Conservation (phyloP, 2,888 invertebrate genomes). For the Tetropium fuscum region DNA sequence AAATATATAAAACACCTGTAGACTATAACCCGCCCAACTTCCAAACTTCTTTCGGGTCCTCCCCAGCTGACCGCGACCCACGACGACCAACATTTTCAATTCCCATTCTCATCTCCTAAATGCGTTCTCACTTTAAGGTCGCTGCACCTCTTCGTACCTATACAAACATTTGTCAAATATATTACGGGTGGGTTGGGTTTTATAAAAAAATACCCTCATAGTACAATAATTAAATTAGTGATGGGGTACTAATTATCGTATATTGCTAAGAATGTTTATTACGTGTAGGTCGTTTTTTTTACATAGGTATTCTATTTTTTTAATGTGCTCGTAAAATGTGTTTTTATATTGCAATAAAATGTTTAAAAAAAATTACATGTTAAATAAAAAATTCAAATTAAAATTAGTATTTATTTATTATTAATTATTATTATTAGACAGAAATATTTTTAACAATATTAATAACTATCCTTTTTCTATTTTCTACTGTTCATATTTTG, state of each 20-base stretch:
- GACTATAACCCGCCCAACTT: slow-evolving; percentile 23
- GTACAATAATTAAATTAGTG: slow-evolving; percentile 11
- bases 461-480: no score
- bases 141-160: slow-evolving; percentile 6
- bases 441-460: no score
- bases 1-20: slow-evolving; percentile 41
- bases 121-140: slow-evolving; percentile 10
- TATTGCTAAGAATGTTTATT: slow-evolving; percentile 13
- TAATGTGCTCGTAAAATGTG: no score
- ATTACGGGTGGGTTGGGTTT: slow-evolving; percentile 12
- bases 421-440: no score
- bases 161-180: slow-evolving; percentile 13
- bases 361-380: no score
- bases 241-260: slow-evolving; percentile 8
- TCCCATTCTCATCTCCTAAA: slow-evolving; percentile 2
- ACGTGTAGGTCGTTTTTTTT: slow-evolving; percentile 2
- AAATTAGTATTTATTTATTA: no score
- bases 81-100: slow-evolving; percentile 13
- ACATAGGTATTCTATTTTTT: no score
- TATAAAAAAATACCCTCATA: slow-evolving; percentile 9
- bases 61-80: slow-evolving; percentile 22
- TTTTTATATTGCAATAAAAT: no score
- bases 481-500: no score
- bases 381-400: no score
- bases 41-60: slow-evolving; percentile 25